A percentile compares a stretch with the other conserved stretches of the same genome.
phyloP scores from a whole-genome alignment of 2,888 invertebrate genomes.

The Caenorhabditis doughertyi region DNA sequence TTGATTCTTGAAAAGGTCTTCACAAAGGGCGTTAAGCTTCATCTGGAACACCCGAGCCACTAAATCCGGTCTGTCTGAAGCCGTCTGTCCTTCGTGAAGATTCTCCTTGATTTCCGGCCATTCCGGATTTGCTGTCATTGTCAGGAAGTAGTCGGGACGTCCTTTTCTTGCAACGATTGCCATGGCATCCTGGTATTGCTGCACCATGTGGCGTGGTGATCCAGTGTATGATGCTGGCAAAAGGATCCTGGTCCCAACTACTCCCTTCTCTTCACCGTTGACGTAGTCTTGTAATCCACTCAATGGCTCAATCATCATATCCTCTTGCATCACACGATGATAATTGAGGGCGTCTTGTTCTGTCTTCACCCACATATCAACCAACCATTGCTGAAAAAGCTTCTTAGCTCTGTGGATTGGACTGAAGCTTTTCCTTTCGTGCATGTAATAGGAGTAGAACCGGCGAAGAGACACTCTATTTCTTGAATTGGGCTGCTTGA shows the following conservation, averaged over 20 bases:
- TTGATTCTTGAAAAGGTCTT: slow-evolving; percentile 66
- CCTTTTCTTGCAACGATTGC: slow-evolving; percentile 74
- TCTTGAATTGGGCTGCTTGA: background rate
- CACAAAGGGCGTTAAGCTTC: slow-evolving; percentile 76
- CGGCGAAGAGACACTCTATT: slow-evolving; percentile 68
- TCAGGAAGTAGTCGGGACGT: slow-evolving; percentile 79
- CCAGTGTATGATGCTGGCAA: slow-evolving; percentile 80
- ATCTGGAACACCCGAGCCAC: slow-evolving; percentile 78
- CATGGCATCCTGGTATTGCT: slow-evolving; percentile 77
- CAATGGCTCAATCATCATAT: slow-evolving; percentile 48
- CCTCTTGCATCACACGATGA: slow-evolving; percentile 3
- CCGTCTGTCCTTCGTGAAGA: slow-evolving; percentile 31
- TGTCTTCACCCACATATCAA: no score
- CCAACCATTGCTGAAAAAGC: background rate
- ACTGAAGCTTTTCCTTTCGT: slow-evolving; percentile 69
- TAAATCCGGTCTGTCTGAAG: slow-evolving; percentile 77
- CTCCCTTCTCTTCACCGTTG: slow-evolving; percentile 26
- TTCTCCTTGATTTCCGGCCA: slow-evolving; percentile 78
- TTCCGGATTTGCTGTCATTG: slow-evolving; percentile 82
- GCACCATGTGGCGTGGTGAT: slow-evolving; percentile 82
- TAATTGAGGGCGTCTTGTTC: slow-evolving; percentile 41
- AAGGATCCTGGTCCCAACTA: slow-evolving; percentile 67
- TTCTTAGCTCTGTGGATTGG: slow-evolving; percentile 47
- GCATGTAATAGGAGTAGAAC: slow-evolving; percentile 10
- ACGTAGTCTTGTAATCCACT: slow-evolving; percentile 66